phyloP scores from a whole-genome alignment of 2,888 invertebrate genomes.

The Lithophane ornitopus region DNA sequence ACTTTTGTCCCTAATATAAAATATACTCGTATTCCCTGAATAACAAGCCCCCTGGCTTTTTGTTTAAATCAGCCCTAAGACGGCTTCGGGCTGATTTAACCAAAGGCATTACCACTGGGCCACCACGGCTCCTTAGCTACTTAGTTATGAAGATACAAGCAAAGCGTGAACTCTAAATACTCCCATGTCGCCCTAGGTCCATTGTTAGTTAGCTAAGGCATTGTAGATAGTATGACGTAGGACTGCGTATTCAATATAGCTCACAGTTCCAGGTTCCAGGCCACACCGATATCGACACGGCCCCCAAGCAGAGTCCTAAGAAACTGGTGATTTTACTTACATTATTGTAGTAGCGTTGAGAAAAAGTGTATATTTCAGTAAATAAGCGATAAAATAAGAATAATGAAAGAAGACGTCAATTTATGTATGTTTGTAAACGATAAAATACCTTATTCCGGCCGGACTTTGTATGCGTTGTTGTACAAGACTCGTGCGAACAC shows the following conservation, averaged over 20 bases:
- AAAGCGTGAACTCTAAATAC: neutral
- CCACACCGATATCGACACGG: slow-evolving; percentile 63
- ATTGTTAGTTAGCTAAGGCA: neutral
- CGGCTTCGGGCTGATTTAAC: no score
- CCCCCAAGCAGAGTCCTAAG: slow-evolving; percentile 40
- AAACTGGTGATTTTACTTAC: slow-evolving; percentile 50
- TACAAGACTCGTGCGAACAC: no score
- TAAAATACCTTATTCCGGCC: neutral
- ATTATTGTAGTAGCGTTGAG: slow-evolving; percentile 21
- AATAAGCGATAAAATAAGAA: neutral
- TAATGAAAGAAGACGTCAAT: neutral
- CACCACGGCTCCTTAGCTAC: no score
- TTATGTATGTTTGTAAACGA: neutral
- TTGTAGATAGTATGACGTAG: slow-evolving; percentile 20
- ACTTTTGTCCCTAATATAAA: no score
- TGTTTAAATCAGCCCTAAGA: no score
- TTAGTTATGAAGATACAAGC: neutral
- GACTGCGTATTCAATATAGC: slow-evolving; percentile 21
- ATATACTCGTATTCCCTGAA: no score
- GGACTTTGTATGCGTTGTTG: no score
- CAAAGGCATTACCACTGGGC: no score
- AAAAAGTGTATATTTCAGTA: neutral
- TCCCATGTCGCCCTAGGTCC: neutral
- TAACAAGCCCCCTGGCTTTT: no score
- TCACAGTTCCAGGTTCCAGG: slow-evolving; percentile 41